Percentiles rank a stretch among this genome's conserved stretches.
Conservation (phyloP, 1,140 invertebrate species). For the Paraescarpia echinospica region DNA sequence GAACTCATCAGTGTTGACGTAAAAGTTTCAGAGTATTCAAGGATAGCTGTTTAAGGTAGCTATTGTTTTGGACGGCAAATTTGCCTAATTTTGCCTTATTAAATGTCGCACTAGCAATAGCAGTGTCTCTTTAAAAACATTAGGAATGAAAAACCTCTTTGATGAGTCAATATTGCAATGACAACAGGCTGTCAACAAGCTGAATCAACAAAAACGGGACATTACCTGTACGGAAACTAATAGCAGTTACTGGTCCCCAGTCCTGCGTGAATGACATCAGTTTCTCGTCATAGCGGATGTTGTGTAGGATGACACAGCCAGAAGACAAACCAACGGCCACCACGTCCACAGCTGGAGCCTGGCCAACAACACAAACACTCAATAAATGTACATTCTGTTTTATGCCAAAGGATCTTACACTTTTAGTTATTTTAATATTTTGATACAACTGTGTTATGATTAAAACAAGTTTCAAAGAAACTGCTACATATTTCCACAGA, state of each 20-base stretch:
- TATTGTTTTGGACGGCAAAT: neutral
- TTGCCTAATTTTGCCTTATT: neutral
- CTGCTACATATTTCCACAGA: no score
- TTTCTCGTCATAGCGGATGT: constrained; percentile 83
- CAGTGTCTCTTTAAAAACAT: no score
- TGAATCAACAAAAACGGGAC: neutral
- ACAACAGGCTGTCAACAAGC: no score
- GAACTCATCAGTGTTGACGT: no score
- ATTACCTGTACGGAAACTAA: constrained; percentile 77
- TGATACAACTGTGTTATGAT: no score
- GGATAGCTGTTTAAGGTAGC: neutral
- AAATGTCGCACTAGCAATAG: neutral
- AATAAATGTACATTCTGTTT: no score
- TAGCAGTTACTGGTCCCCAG: constrained; percentile 82
- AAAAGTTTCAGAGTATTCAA: neutral
- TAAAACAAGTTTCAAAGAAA: no score
- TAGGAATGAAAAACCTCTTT: no score
- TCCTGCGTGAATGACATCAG: constrained; percentile 87
- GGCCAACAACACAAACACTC: constrained; percentile 29
- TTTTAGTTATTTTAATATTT: no score
- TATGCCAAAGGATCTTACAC: no score
- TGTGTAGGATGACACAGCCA: constrained; percentile 84
- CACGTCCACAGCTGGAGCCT: constrained; percentile 86
- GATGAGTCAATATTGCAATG: no score
- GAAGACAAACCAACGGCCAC: constrained; percentile 80